phyloP scores from a whole-genome alignment of 2,113 vertebrate genomes.

The Scopus umbretta region DNA sequence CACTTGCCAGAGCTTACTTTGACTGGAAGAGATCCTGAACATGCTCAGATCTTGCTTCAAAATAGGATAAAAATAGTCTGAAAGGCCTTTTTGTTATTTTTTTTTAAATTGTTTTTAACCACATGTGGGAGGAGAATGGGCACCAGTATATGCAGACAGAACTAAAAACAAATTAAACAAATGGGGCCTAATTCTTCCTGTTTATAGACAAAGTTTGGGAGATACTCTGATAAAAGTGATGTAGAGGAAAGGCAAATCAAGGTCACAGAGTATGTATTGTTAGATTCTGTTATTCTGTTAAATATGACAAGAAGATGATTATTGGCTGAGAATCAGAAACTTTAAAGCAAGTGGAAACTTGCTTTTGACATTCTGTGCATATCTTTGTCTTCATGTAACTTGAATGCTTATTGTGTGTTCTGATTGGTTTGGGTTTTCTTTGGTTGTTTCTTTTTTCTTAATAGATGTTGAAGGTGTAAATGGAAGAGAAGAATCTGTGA shows the following conservation, averaged over 20 bases:
- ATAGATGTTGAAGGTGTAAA: slow-evolving; percentile 87
- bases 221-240: neutral
- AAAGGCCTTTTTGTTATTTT: neutral
- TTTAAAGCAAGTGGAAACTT: neutral
- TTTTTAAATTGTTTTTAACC: neutral
- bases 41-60: neutral
- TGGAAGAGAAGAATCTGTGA: slow-evolving; percentile 87
- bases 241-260: neutral
- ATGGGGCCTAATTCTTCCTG: neutral
- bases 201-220: neutral
- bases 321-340: neutral
- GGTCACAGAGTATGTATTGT: neutral
- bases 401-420: slow-evolving; percentile 19
- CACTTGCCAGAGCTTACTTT: neutral
- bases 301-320: neutral
- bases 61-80: neutral
- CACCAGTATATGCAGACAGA: neutral
- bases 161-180: neutral
- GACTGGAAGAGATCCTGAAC: neutral
- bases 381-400: neutral
- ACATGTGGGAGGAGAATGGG: neutral
- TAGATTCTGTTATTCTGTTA: neutral
- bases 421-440: slow-evolving; percentile 31
- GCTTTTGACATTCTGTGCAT: neutral
- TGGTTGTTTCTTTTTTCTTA: slow-evolving; percentile 15